Evolutionary conservation across 2,888 invertebrate genomes (phyloP), one percentile per base, ranked within the genome.

Genomic region (Drosophila monieri): DNA sequence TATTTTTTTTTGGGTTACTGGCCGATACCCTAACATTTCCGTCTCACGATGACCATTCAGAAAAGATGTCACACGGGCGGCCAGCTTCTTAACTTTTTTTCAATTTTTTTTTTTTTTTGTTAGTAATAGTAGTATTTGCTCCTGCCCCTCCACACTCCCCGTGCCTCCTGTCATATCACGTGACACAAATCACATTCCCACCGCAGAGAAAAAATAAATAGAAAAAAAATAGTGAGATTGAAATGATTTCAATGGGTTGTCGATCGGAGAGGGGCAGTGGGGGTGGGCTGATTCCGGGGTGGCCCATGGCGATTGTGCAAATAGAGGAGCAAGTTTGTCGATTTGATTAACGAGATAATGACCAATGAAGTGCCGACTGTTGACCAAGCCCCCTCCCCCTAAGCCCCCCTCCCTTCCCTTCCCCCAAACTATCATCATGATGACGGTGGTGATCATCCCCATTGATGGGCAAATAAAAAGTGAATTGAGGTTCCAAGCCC

Each of bases 331-430:
- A 70, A 58, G 68, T 57, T 73, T 58, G 64, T 72, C 72, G 61
- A 62, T 55, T 69, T 62, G 62, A 69, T 71, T 69, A 69, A 71
- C 68, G 61, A 64, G 69, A 80, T 73, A 80, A 68, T 78, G 48
- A 54, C 56, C 56, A 59, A 68, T 73, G 27, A 58, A 60, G 60
- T 61, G 69, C 67, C 37, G 41, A 47, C 43, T 60, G 49, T 65
- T 77, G 71, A 56, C 56, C 68, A 58, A 66, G 59, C 69, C 9
- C 44, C 60, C 44, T 53, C 12, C n/a, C n/a, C n/a, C n/a, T n/a
- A 18, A 18, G 2, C 55, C 27, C 15, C 41, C 18, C 6, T 18
- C 8, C 37, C 8, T 47, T 59, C 44, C 46, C n/a, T 52, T 32
- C 21, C 41, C 14, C 5, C 14, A 9, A 9, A 25, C 18, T 27